Conservation (phyloP, 2,797 vertebrate species). For the Gymnopithys bicolor region DNA sequence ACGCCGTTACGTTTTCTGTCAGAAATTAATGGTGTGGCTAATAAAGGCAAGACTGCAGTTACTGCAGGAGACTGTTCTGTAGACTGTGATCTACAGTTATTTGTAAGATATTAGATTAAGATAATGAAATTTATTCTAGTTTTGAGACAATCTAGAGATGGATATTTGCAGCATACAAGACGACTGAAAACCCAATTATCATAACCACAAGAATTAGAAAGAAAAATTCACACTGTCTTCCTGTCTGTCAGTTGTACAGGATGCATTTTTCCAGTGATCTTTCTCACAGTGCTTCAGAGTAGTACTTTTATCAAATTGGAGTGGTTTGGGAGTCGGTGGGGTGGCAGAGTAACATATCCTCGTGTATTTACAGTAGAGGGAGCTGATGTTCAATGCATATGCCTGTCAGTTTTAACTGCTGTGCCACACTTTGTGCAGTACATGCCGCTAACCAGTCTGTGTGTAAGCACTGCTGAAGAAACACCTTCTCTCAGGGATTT, state of each 20-base stretch:
- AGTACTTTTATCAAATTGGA: not conserved
- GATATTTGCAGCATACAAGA: conserved; percentile 34
- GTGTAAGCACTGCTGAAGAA: not conserved
- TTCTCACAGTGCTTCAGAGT: conserved; percentile 46
- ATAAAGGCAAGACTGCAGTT: conserved; percentile 23
- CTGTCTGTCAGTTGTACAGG: not conserved
- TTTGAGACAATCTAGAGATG: conserved; percentile 48
- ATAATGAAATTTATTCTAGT: conserved; percentile 24
- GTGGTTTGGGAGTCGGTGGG: not conserved
- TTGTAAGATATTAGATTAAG: conserved; percentile 56
- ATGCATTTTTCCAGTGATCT: conserved; percentile 46
- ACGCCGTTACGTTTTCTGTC: not conserved
- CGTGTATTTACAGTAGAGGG: conserved; percentile 34
- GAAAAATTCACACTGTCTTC: conserved; percentile 36
- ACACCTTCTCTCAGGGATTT: not conserved
- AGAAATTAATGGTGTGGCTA: conserved; percentile 21
- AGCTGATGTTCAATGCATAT: not conserved
- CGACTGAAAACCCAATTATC: conserved; percentile 38
- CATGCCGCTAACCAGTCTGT: not conserved
- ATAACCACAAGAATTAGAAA: conserved; percentile 36
- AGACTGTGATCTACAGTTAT: conserved; percentile 41
- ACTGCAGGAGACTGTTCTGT: conserved; percentile 33
- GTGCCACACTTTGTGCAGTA: not conserved
- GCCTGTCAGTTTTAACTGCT: not conserved
- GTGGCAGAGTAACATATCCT: not conserved